Percentiles rank a stretch among this genome's conserved stretches.
phyloP scores from a whole-genome alignment of 2,888 invertebrate species.

The Keiferia lycopersicella region DNA sequence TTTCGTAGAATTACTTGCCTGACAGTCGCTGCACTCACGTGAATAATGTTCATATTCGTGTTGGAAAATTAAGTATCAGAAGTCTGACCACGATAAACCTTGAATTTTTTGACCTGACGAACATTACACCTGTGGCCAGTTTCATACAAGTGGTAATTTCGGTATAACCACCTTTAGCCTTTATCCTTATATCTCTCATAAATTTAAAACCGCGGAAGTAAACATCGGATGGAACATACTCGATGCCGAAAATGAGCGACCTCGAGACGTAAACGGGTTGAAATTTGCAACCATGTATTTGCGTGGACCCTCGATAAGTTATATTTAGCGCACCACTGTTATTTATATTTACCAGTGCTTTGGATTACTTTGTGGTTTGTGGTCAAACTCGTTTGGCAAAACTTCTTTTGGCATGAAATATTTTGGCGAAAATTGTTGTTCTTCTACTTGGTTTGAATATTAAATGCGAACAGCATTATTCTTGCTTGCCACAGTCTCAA shows the following conservation, averaged over 20 bases:
- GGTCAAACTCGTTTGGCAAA: too few species aligned
- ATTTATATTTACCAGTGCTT: too few species aligned
- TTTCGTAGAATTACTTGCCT: too few species aligned
- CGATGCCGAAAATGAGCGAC: slow-evolving; percentile 5
- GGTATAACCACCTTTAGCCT: not conserved
- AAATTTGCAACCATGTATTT: slow-evolving; percentile 9
- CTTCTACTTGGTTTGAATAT: too few species aligned
- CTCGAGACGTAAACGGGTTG: not conserved
- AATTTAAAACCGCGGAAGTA: slow-evolving; percentile 10
- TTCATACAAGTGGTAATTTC: not conserved
- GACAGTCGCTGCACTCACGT: too few species aligned
- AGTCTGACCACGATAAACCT: not conserved
- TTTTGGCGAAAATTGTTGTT: not conserved
- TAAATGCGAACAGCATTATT: too few species aligned
- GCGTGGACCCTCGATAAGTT: not conserved
- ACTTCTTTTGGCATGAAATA: not conserved
- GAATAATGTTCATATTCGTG: too few species aligned
- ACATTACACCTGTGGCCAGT: not conserved
- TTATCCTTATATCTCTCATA: not conserved
- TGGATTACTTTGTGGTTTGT: too few species aligned
- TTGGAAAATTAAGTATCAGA: not conserved
- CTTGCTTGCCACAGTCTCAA: too few species aligned
- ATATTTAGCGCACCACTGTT: not conserved
- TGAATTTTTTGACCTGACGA: not conserved
- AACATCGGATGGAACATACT: not conserved